Conservation (phyloP, 2,113 vertebrate species). For the Salvator merianae region DNA sequence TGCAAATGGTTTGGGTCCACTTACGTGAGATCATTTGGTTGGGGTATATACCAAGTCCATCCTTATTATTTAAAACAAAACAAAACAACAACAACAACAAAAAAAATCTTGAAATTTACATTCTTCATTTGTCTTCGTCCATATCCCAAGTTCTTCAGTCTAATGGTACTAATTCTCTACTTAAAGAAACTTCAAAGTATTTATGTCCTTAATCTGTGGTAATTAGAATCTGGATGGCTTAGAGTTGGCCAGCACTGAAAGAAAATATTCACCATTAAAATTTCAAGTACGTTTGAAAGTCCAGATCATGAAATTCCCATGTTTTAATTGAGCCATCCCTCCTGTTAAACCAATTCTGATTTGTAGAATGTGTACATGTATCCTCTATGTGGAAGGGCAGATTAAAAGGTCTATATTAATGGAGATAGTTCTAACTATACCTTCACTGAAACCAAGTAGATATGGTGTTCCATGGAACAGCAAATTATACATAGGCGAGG, state of each 20-base stretch:
- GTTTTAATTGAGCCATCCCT: slow-evolving; percentile 32
- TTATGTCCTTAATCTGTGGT: not conserved
- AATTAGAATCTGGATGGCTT: slow-evolving; percentile 2
- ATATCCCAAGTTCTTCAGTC: slow-evolving; percentile 39
- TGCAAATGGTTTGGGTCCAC: not conserved
- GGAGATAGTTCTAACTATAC: not conserved
- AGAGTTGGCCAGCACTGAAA: not conserved
- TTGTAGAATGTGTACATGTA: slow-evolving; percentile 22
- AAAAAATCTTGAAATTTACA: slow-evolving; percentile 19
- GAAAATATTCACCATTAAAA: slow-evolving; percentile 29
- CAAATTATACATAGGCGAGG: too few species aligned
- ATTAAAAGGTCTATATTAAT: not conserved
- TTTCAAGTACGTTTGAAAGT: slow-evolving; percentile 51
- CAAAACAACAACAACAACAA: too few species aligned
- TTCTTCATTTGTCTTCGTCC: too few species aligned
- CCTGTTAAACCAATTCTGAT: slow-evolving; percentile 42
- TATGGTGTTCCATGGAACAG: not conserved
- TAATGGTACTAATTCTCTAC: slow-evolving; percentile 36
- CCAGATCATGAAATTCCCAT: slow-evolving; percentile 23
- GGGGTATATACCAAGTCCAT: not conserved
- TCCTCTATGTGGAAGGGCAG: not conserved
- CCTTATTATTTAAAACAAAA: not conserved
- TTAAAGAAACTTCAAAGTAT: slow-evolving; percentile 24
- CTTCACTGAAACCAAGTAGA: not conserved
- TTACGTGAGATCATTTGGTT: not conserved